phyloP scores from a whole-genome alignment of 2,797 vertebrate species.

The Pangasius larnaudii region DNA sequence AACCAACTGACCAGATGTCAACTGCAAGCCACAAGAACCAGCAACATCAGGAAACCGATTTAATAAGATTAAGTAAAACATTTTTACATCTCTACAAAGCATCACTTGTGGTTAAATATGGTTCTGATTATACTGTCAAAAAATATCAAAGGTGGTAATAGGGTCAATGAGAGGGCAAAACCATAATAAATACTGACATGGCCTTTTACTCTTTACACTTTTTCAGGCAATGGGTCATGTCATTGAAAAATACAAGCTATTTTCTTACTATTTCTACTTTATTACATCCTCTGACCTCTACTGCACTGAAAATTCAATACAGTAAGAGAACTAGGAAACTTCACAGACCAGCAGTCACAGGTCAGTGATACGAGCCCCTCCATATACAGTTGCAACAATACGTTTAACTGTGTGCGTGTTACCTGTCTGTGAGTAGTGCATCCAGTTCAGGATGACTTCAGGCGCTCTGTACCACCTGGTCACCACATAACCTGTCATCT shows the following conservation, averaged over 20 bases:
- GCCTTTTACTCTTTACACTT: neutral
- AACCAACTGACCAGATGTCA: constrained; percentile 98
- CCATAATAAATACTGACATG: neutral
- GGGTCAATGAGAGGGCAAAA: neutral
- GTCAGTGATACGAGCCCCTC: neutral
- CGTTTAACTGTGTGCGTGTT: constrained; percentile 37
- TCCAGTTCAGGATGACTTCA: constrained; percentile 98
- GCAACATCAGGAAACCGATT: neutral
- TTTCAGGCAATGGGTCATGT: neutral
- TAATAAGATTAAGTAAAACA: neutral
- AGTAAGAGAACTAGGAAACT: neutral
- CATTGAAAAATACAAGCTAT: neutral
- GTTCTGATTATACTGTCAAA: neutral
- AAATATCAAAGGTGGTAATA: neutral
- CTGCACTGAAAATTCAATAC: neutral
- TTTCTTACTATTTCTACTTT: neutral
- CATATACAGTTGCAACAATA: neutral
- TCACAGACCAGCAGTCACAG: neutral
- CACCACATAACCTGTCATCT: constrained; percentile 98
- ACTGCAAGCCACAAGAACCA: constrained; percentile 71
- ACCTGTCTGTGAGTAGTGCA: constrained; percentile 98
- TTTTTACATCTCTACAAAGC: neutral
- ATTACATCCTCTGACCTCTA: too few species aligned
- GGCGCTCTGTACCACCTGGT: constrained; percentile 98
- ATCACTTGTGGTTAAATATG: neutral